Evolutionary conservation across 1,140 invertebrate genomes (phyloP), one percentile per base, ranked within the genome.

Genomic region (Antheraea pernyi): DNA sequence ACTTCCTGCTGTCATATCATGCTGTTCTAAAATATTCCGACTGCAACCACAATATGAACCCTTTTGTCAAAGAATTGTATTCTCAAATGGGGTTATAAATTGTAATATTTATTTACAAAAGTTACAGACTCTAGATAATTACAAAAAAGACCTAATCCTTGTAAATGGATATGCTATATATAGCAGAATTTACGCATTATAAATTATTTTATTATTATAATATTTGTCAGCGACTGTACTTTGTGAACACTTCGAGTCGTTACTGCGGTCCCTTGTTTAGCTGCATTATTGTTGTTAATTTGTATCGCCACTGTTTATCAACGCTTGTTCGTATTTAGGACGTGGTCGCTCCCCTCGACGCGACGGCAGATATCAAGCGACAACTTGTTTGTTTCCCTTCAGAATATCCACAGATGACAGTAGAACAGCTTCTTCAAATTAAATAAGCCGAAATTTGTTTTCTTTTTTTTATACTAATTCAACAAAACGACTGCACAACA

Each of bases 231-330:
- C 60, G 30, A 36, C 36, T 62, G 60, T 62, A 62, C 60, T 37
- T 36, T 39, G 58, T 19, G 59, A 68, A 62, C 63, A 69, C 63
- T 72, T 69, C 65, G 63, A 61, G 63, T 58, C 42, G 67, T 70
- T 67, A 60, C 59, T 70, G 72, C 65, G 65, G 46, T 69, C 59
- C 72, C 68, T 19, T 65, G 64, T 65, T 65, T 13, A 70, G 59
- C 68, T 67, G 65, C 48, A 70, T 73, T 73, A 73, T 73, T 73
- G 72, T 70, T 70, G 72, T 70, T 73, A 73, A 73, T 73, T 73
- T 73, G 68, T 73, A 73, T 73, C 72, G 59, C 59, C 67, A 70
- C 65, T 62, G 67, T 72, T 66, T 72, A 72, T 72, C 71, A 72
- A 68, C 59, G 69, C 46, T 36, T 53, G 36, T 68, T 60, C 63